phyloP scores from a whole-genome alignment of 2,113 vertebrate genomes.

The Mionectes macconnelli region DNA sequence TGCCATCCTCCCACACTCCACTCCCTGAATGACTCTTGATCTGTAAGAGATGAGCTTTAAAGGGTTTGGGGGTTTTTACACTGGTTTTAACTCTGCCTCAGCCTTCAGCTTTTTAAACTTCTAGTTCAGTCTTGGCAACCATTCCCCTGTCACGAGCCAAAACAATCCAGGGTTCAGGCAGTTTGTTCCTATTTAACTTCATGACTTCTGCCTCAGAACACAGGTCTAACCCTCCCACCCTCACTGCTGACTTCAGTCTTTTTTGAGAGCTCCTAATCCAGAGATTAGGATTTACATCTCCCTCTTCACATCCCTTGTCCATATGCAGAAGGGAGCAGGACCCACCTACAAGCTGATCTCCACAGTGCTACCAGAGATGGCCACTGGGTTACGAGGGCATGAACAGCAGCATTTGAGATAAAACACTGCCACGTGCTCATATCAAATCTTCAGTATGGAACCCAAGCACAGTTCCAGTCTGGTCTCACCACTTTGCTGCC shows the following conservation, averaged over 20 bases:
- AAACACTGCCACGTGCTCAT: background rate
- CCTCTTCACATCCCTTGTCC: background rate
- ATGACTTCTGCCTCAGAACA: background rate
- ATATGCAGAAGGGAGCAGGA: background rate
- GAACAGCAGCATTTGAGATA: background rate
- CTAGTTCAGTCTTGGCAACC: background rate
- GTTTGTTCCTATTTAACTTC: background rate
- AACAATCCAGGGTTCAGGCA: background rate
- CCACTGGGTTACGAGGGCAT: fast-evolving
- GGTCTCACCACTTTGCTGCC: background rate
- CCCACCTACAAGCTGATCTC: background rate
- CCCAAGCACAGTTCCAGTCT: background rate
- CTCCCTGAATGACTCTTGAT: background rate
- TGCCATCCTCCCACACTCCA: background rate
- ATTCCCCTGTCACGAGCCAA: background rate
- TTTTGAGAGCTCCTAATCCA: background rate
- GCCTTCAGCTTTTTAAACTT: background rate
- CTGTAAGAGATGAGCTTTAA: background rate
- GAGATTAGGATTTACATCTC: background rate
- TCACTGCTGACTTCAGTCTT: background rate
- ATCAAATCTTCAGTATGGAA: fast-evolving
- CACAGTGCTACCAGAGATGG: background rate
- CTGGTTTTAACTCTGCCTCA: background rate
- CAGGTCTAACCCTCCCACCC: background rate
- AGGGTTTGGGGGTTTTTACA: background rate